Percentiles rank a stretch among this genome's conserved stretches.
Conservation (phyloP, 2,113 vertebrate genomes). For the Theristicus caerulescens region DNA sequence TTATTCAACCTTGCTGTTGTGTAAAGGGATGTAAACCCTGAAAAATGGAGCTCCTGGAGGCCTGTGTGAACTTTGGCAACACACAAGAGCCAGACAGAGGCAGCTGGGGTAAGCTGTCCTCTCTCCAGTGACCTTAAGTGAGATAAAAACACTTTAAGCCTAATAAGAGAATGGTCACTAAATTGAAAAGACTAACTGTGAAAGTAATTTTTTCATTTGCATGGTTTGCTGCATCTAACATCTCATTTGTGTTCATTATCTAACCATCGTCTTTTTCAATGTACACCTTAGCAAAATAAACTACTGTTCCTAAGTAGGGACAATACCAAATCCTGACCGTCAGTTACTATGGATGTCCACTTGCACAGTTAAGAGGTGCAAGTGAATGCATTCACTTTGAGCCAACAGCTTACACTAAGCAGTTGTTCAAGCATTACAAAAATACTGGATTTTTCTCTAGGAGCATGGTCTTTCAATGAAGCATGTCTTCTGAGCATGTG, state of each 20-base stretch:
- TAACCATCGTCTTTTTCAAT: background rate
- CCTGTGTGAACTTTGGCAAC: background rate
- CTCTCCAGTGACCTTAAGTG: background rate
- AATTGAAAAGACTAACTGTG: slow-evolving; percentile 4
- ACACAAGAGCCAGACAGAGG: background rate
- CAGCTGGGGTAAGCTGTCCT: background rate
- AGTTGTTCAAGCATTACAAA: background rate
- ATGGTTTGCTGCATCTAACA: slow-evolving; percentile 50
- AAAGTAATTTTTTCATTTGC: slow-evolving; percentile 19
- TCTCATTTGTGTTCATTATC: background rate
- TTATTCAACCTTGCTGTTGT: background rate
- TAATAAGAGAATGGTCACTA: background rate
- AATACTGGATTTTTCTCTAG: background rate
- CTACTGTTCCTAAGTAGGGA: background rate
- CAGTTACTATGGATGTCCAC: too few species aligned
- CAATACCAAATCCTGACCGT: background rate
- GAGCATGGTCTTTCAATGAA: background rate
- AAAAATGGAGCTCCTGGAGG: slow-evolving; percentile 25
- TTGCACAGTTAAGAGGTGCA: background rate
- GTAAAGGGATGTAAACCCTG: slow-evolving; percentile 64
- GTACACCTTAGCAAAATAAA: background rate
- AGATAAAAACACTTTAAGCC: background rate
- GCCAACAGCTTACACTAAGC: background rate
- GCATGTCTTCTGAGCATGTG: background rate
- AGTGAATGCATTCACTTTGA: background rate